Evolutionary conservation across 2,888 invertebrate species (phyloP), one percentile per base, ranked within the genome.

Genomic region (Temnothorax ravouxi): DNA sequence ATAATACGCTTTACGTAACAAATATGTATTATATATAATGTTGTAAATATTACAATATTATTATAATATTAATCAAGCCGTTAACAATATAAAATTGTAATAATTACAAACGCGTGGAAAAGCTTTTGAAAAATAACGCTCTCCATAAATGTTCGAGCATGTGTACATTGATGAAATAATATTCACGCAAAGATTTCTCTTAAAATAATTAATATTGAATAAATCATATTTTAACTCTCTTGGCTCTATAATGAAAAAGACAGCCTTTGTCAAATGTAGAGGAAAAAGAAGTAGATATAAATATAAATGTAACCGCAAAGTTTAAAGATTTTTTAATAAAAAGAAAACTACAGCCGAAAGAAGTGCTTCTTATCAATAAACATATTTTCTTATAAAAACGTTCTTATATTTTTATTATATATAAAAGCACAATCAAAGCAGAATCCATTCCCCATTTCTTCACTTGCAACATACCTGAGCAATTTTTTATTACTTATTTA

Each of bases 401-500:
- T 59, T 44, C 5, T 62, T 38, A 38, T 34, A n/a, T 74, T 44
- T 13, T 74, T 44, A 38, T 61, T 29, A 59, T n/a, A 72, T 54
- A 25, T 72, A 41, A 56, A 38, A 72, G 21, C 9, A 56, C 21
- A 34, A 34, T 34, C 2, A 38, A 21, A 8, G n/a, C 8, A 56
- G 3, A 21, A 41, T 41, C 11, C 0, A 64, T 41, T 64, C 15
- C 13, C 5, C 2, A n/a, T 13, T 15, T 52, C 47, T 34, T 52
- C 21, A 21, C 38, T 71, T 15, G 18, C 21, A 74, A 44, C 6
- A 41, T 41, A 56, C 18, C 3, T 72, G 4, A 44, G 8, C 3
- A 18, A 59, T 29, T n/a, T 69, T 69, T 69, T 4, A 34, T 34
- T 54, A 54, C 6, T n/a, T 4, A 15, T 54, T 71, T 38, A 9